phyloP scores from a whole-genome alignment of 2,797 vertebrate genomes.

The Yasuhikotakia modesta region DNA sequence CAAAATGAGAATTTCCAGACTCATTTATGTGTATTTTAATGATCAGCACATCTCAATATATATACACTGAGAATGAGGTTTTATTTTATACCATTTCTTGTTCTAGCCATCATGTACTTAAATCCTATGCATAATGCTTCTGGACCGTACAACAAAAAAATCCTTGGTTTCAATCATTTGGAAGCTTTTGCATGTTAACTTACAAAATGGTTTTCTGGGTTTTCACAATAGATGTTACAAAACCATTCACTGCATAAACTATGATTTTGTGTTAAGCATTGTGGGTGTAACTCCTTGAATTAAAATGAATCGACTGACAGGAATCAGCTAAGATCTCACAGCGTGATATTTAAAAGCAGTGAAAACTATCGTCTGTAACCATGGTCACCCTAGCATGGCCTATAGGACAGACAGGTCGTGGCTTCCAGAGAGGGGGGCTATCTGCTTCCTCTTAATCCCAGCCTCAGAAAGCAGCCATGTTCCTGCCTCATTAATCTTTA shows the following conservation, averaged over 20 bases:
- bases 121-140: not conserved
- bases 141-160: not conserved
- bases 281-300: constrained; percentile 21
- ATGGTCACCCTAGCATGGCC: constrained; percentile 38
- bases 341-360: constrained; percentile 34
- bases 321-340: constrained; percentile 30
- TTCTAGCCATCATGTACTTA: not conserved
- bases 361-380: constrained; percentile 31
- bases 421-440: constrained; percentile 46
- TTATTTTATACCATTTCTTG: not conserved
- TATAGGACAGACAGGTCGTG: constrained; percentile 51
- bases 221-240: not conserved
- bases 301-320: constrained; percentile 21
- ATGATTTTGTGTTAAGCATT: not conserved
- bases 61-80: not conserved
- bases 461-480: constrained; percentile 60
- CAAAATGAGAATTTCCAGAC: constrained; percentile 33
- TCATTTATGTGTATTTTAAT: constrained; percentile 11
- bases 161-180: not conserved
- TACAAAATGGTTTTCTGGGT: not conserved
- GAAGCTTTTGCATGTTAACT: not conserved
- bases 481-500: constrained; percentile 73
- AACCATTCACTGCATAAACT: not conserved
- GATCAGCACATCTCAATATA: not conserved
- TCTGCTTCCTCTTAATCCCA: constrained; percentile 50